These are phyloP conservation scores for Pelvicachromis taeniatus DNA, from an alignment of 2,113 vertebrate species.

Conservation along the genomic window DNA sequence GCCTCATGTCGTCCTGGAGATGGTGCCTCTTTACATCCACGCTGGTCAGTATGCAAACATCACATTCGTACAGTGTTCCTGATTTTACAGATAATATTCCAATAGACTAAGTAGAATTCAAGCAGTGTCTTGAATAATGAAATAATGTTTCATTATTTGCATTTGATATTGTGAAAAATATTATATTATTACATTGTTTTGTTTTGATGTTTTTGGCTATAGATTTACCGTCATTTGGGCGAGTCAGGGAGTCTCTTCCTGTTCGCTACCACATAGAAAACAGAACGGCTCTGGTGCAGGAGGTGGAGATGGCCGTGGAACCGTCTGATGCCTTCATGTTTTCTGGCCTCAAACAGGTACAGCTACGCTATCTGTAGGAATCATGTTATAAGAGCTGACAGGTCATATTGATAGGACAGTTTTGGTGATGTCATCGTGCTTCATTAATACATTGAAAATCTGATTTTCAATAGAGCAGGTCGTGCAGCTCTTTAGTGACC, in stretches of 20 bases:
- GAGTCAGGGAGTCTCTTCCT: conserved; percentile 91
- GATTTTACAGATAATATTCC: background rate
- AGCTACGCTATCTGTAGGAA: background rate
- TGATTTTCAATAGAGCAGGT: background rate
- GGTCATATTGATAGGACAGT: background rate
- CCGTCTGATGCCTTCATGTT: conserved; percentile 99
- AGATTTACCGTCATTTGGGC: conserved; percentile 92
- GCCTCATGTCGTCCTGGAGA: conserved; percentile 87
- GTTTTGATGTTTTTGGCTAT: background rate
- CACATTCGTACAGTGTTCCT: background rate
- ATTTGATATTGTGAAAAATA: background rate
- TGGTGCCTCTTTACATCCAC: conserved; percentile 88
- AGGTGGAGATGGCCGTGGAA: conserved; percentile 92
- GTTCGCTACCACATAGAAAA: conserved; percentile 92
- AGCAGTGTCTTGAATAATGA: too few relatives aligned
- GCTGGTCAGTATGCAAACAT: conserved; percentile 77
- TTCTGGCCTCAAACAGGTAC: conserved; percentile 97
- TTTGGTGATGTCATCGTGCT: background rate
- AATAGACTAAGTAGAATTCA: background rate
- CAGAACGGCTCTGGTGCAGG: conserved; percentile 88
- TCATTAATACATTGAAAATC: background rate
- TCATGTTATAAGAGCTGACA: background rate
- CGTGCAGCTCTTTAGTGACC: background rate
- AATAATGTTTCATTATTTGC: background rate
- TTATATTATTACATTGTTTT: background rate